These are phyloP conservation scores for Gymnobelideus leadbeateri DNA, from an alignment of 2,113 vertebrate genomes.

Conservation along the genomic window DNA sequence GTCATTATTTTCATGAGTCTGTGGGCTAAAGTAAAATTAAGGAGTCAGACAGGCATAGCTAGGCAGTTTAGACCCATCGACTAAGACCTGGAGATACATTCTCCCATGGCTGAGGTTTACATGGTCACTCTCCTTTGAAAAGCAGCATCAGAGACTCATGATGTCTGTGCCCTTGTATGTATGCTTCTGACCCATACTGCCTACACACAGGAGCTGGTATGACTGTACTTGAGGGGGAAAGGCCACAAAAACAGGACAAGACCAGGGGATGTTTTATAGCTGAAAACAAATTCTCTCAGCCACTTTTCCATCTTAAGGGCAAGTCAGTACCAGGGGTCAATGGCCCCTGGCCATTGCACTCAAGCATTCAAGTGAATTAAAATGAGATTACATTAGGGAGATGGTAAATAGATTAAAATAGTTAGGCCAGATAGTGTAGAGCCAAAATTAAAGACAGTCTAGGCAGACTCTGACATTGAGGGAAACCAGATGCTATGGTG, in stretches of 20 bases:
- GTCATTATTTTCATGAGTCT: neutral
- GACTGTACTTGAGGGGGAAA: neutral
- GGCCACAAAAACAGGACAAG: neutral
- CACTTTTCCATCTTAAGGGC: neutral
- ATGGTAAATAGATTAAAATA: constrained; percentile 6
- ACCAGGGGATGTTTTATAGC: neutral
- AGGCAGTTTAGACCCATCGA: neutral
- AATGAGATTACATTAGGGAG: neutral
- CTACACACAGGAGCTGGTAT: neutral
- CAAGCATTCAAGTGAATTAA: neutral
- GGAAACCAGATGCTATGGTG: neutral
- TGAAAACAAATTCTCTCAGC: neutral
- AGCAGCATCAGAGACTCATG: neutral
- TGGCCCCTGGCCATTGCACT: neutral
- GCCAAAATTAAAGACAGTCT: neutral
- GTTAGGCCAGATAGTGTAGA: neutral
- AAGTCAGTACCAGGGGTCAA: neutral
- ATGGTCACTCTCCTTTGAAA: neutral
- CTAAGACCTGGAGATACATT: neutral
- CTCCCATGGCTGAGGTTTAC: neutral
- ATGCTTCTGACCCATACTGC: neutral
- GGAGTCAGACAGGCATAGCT: neutral
- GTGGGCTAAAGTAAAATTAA: neutral
- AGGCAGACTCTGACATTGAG: neutral
- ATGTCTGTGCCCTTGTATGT: neutral